Percentiles rank a stretch among this genome's conserved stretches.
Conservation (phyloP, 2,113 vertebrate genomes). For the Dasyprocta punctata region DNA sequence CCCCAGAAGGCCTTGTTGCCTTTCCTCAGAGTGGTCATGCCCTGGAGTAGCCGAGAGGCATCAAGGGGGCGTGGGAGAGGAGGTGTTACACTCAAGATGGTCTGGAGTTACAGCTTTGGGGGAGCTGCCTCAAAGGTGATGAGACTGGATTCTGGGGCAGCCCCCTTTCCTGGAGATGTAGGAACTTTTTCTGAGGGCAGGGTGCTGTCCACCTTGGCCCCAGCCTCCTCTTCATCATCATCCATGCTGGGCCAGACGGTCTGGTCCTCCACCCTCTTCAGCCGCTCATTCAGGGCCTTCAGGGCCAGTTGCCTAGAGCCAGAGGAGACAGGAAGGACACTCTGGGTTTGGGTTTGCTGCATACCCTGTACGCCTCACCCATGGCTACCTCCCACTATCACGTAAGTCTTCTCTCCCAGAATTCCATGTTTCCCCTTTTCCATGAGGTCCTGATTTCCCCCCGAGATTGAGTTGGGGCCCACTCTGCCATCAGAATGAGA, state of each 20-base stretch:
- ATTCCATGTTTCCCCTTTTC: neutral
- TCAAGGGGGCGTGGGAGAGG: slow-evolving; percentile 53
- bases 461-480: neutral
- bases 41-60: slow-evolving; percentile 40
- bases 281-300: slow-evolving; percentile 97
- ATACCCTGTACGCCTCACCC: neutral
- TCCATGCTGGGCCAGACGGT: slow-evolving; percentile 98
- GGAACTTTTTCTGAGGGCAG: slow-evolving; percentile 85
- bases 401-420: neutral
- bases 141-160: slow-evolving; percentile 91
- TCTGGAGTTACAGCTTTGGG: slow-evolving; percentile 88
- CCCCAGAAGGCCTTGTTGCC: slow-evolving; percentile 39
- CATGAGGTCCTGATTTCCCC: neutral
- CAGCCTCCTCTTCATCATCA: slow-evolving; percentile 93
- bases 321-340: slow-evolving; percentile 52
- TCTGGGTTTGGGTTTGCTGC: neutral
- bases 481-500: neutral
- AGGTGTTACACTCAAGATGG: slow-evolving; percentile 15
- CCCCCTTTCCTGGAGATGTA: slow-evolving; percentile 71
- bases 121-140: slow-evolving; percentile 96
- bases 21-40: slow-evolving; percentile 43
- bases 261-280: slow-evolving; percentile 97
- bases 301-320: slow-evolving; percentile 94
- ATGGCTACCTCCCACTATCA: neutral
- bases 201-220: slow-evolving; percentile 85